A percentile compares a stretch with the other conserved stretches of the same genome.
phyloP scores from a whole-genome alignment of 2,888 invertebrate species.

The Dolichopus griseipennis region DNA sequence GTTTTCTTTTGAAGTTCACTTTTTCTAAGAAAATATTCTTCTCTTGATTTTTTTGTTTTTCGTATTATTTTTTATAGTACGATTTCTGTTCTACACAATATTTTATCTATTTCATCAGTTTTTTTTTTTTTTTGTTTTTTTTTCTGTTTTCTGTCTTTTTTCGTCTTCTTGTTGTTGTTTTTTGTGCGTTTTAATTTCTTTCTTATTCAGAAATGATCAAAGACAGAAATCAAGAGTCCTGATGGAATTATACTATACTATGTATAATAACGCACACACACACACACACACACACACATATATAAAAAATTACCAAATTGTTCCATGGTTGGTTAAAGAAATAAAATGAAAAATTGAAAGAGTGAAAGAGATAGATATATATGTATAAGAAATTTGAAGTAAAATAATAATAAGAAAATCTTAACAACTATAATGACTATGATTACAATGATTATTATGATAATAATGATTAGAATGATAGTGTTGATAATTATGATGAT shows the following conservation, averaged over 20 bases:
- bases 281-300: too few species aligned
- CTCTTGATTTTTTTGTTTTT: too few species aligned
- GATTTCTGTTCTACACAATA: too few species aligned
- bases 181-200: background rate
- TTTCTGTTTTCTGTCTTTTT: background rate
- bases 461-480: too few species aligned
- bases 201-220: background rate
- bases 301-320: background rate
- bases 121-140: background rate
- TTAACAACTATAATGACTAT: background rate
- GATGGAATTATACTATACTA: background rate
- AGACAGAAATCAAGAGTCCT: background rate
- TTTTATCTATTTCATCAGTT: slow-evolving; percentile 2
- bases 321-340: background rate
- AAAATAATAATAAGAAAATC: background rate
- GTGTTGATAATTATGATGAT: too few species aligned
- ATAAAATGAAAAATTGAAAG: too few species aligned
- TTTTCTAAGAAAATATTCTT: too few species aligned
- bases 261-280: too few species aligned
- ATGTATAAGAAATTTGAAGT: background rate
- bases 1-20: too few species aligned
- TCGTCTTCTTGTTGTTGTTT: background rate
- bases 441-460: too few species aligned
- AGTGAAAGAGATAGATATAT: background rate
- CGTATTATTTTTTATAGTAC: too few species aligned